Evolutionary conservation across 2,113 vertebrate genomes (phyloP).

Genomic region (Zapornia atra): DNA sequence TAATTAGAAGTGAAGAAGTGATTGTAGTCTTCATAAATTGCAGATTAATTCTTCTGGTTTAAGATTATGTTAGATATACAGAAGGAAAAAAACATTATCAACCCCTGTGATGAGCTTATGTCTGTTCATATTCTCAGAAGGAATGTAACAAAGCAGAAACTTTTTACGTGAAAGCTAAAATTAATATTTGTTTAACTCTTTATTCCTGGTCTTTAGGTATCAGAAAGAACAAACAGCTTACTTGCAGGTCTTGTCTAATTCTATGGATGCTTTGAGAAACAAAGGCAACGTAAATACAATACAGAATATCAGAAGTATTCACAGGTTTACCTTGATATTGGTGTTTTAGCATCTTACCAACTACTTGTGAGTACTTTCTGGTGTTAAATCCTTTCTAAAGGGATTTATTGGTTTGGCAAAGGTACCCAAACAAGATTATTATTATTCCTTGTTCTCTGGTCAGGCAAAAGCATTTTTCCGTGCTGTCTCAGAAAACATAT

Average conservation of each 20-base stretch:
- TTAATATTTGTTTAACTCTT: background rate
- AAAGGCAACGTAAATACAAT: background rate
- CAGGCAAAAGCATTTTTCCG: background rate
- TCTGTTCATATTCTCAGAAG: background rate
- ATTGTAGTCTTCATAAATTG: background rate
- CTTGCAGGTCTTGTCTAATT: background rate
- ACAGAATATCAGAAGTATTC: background rate
- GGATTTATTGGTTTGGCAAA: constrained; percentile 25
- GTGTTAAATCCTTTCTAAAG: background rate
- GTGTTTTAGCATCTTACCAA: background rate
- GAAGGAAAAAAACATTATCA: background rate
- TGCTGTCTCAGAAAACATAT: constrained; percentile 30
- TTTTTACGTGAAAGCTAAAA: background rate
- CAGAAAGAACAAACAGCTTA: background rate
- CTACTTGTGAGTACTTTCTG: background rate
- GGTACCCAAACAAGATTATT: background rate
- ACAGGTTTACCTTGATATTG: background rate
- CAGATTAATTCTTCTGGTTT: background rate
- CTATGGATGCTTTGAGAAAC: background rate
- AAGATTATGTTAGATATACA: background rate
- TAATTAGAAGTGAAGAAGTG: background rate
- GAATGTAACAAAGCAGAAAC: background rate
- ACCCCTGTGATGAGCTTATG: background rate
- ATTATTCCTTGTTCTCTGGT: constrained; percentile 14
- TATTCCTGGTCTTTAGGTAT: background rate